phyloP scores from a whole-genome alignment of 2,797 vertebrate genomes.

The Dendrocincla tyrannina region DNA sequence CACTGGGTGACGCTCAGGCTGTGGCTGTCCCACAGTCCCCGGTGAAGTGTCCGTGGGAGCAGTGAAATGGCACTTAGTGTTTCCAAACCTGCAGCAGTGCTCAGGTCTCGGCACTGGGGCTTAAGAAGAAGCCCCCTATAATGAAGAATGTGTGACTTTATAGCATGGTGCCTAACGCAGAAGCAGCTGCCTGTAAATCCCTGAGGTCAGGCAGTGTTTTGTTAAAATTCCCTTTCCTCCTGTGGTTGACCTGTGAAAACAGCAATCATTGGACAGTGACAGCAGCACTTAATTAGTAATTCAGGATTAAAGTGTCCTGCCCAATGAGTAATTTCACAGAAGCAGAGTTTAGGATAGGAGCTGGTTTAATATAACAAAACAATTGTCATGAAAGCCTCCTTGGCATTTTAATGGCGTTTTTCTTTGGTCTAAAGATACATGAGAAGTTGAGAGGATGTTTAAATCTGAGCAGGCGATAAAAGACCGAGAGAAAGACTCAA shows the following conservation, averaged over 20 bases:
- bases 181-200: constrained; percentile 10
- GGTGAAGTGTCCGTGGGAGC: not conserved
- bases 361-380: constrained; percentile 1
- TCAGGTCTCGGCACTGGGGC: not conserved
- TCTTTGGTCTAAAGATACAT: constrained; percentile 28
- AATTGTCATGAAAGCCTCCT: constrained; percentile 24
- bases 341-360: constrained; percentile 14
- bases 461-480: not conserved
- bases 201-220: not conserved
- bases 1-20: not conserved
- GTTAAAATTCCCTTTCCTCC: not conserved
- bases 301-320: not conserved
- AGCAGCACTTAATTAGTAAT: not conserved
- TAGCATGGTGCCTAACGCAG: not conserved
- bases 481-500: not conserved
- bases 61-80: not conserved
- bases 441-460: not conserved
- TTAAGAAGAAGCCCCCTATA: not conserved
- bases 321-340: not conserved
- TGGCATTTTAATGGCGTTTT: constrained; percentile 39
- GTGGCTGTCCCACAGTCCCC: not conserved
- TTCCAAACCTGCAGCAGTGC: not conserved
- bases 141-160: not conserved
- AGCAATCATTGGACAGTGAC: not conserved
- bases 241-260: not conserved